Evolutionary conservation across 1,140 invertebrate species (phyloP), one percentile per base, ranked within the genome.

Genomic region (Zaprionus gabonicus): DNA sequence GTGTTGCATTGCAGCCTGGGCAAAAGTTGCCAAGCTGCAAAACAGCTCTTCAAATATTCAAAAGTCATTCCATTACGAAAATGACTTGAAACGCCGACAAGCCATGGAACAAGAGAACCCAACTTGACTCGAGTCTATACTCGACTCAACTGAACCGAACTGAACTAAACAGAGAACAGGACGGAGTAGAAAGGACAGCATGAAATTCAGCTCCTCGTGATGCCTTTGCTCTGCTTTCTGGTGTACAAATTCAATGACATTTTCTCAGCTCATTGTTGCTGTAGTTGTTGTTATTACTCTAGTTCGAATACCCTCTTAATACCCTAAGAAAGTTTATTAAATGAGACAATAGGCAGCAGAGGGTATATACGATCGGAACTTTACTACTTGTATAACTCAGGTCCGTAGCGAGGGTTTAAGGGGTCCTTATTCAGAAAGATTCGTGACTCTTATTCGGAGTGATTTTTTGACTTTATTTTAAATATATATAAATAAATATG

Each of bases 1-100:
- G 59, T 53, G 72, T 34, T 5, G 13, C 28, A 28, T 6, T 57
- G 56, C 41, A 44, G 34, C 20, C 51, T 13, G 17, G 38, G 57
- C 41, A 44, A 31, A 62, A 44, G 55, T 76, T 65, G 56, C 49
- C 44, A 27, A 55, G 66, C 25, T 67, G 59, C 67, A 36, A 46
- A 76, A 68, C 64, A 78, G 68, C 80, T 82, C 73, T 88, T 86
- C 76, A 86, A 86, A 82, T 83, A 83, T 83, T 86, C 76, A 83
- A 77, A 86, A 88, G 85, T 86, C 77, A 82, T 81, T 82, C 71
- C 80, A 85, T 82, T 88, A 81, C 67, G 41, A 72, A 76, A 71
- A 77, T 82, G 70, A 81, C 82, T 90, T 82, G 56, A 78, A 85
- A 67, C 76, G 71, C 59, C 53, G 68, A 62, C 65, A 57, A 74